phyloP scores from a whole-genome alignment of 2,888 invertebrate genomes.

The Papilio protenor region DNA sequence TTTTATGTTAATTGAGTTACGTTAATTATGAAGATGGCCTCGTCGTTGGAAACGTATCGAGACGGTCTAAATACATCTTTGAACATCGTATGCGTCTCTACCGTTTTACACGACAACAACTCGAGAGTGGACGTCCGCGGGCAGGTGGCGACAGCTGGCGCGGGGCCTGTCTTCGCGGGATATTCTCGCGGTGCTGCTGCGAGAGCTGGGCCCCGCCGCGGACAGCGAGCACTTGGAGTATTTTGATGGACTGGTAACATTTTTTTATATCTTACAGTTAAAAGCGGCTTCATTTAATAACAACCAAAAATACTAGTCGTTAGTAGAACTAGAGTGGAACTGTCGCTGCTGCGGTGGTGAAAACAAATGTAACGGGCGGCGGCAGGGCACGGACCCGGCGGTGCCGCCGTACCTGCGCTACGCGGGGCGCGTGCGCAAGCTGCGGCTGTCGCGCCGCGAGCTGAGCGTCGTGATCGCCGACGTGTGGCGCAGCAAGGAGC shows the following conservation, averaged over 20 bases:
- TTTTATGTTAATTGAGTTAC: too few relatives aligned
- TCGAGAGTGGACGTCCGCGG: neutral
- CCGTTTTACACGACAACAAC: neutral
- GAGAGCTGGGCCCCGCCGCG: slow-evolving; percentile 78
- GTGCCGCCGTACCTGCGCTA: slow-evolving; percentile 76
- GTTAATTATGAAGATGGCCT: too few relatives aligned
- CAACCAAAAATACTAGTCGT: neutral
- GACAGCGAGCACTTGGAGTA: slow-evolving; percentile 76
- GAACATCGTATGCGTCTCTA: too few relatives aligned
- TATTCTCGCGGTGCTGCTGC: slow-evolving; percentile 72
- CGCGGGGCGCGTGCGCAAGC: slow-evolving; percentile 76
- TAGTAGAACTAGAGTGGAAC: too few relatives aligned
- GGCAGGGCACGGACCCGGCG: slow-evolving; percentile 72
- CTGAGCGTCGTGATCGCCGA: slow-evolving; percentile 77
- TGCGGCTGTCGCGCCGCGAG: slow-evolving; percentile 79
- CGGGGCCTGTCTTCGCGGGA: slow-evolving; percentile 73
- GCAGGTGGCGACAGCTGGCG: slow-evolving; percentile 77
- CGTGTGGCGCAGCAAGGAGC: slow-evolving; percentile 74
- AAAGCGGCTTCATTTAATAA: neutral
- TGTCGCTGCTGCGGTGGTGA: neutral
- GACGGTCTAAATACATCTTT: too few relatives aligned
- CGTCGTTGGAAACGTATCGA: too few relatives aligned
- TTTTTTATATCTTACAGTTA: neutral
- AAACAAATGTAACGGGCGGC: neutral
- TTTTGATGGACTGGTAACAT: slow-evolving; percentile 75